Conservation (phyloP, 2,888 invertebrate species). For the Eilema griseolum region DNA sequence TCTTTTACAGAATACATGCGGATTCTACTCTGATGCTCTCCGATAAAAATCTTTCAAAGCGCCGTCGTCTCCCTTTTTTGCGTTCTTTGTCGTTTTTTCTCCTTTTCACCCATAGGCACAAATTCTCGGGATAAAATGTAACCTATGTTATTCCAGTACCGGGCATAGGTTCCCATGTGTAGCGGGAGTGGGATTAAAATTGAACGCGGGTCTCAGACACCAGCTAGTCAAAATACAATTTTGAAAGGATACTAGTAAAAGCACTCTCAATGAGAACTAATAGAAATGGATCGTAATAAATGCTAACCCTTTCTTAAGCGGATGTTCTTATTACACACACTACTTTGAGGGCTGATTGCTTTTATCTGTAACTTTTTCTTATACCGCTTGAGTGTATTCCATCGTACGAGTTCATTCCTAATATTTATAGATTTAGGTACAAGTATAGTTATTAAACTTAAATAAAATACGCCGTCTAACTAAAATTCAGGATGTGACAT, state of each 20-base stretch:
- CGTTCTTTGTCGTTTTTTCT: not conserved
- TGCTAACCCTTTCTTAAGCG: not conserved
- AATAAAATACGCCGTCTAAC: too few relatives aligned
- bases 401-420: not conserved
- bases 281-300: not conserved
- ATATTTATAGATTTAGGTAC: not conserved
- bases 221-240: too few relatives aligned
- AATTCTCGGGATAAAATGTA: too few relatives aligned
- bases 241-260: not conserved
- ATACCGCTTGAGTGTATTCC: not conserved
- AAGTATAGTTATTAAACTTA: not conserved
- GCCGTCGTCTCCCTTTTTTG: not conserved
- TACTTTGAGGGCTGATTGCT: conserved; percentile 14
- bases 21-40: not conserved
- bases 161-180: too few relatives aligned
- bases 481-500: too few relatives aligned
- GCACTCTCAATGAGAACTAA: not conserved
- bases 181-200: too few relatives aligned
- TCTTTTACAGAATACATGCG: not conserved
- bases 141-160: too few relatives aligned
- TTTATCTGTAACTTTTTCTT: conserved; percentile 13
- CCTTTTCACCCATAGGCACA: too few relatives aligned
- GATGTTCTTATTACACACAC: not conserved
- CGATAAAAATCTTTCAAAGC: not conserved
- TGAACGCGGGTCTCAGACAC: too few relatives aligned